Base-by-base conservation (phyloP, 2,797 vertebrate species). In the Rhyacichthys aspro region DNA sequence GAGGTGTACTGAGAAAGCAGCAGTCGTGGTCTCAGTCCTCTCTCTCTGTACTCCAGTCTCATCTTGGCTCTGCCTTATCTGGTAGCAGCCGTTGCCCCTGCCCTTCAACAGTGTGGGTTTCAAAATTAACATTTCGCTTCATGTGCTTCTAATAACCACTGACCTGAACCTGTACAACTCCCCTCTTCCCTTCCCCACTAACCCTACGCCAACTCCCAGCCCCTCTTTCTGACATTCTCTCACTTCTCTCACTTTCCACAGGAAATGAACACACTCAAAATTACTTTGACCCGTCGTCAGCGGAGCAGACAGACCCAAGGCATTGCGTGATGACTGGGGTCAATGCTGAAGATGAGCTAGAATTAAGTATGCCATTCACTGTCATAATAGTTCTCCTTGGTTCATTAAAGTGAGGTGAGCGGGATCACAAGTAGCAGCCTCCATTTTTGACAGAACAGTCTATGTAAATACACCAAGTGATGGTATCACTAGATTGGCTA, bases 111-210 rank as follows among this genome's bases (percentile, higher is more conserved):
- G 94, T 95, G 93, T 94, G 86, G 90, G 93, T 95, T 98, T 95
- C 87, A 94, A 95, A 98, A 97, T 98, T 96, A 97, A 97, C 96
- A 97, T 96, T 96, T 96, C 90, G 91, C 93, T 96, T 96, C 96
- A 97, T 94, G 94, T 97, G 94, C 95, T 97, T 96, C 95, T 96
- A 97, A 98, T 98, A 97, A 98, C 95, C 93, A 90, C 92, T 96
- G 95, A 97, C 94, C 86, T 81, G 77, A 85, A 87, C 89, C 90
- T 81, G 74, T 78, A 78, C 81, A 57, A 73, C 75, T 70, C 81
- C 70, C 77, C 50, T 66, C 53, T 46, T 58, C 33, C 59, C 62
- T 45, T 50, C 64, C 68, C 50, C 1, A 1, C 12, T 28, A n/a
- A 32, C 11, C 28, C 52, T 8, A 33, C 14, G 0, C 66, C 70